Percentiles rank a stretch among this genome's conserved stretches.
phyloP scores from a whole-genome alignment of 2,888 invertebrate genomes.

The Drosophila colorata region DNA sequence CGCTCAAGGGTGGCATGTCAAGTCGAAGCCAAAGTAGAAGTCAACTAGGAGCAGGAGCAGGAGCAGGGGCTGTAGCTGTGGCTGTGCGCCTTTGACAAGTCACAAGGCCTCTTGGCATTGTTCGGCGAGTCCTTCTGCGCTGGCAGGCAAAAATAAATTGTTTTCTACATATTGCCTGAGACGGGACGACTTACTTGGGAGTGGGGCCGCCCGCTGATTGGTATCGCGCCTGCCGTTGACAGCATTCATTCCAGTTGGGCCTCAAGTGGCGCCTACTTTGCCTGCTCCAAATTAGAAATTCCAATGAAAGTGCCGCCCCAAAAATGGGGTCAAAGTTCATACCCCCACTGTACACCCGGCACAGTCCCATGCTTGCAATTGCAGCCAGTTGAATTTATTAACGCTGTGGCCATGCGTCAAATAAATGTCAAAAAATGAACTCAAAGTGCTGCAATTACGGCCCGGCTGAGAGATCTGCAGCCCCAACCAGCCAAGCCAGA shows the following conservation, averaged over 20 bases:
- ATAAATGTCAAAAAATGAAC: conserved; percentile 82
- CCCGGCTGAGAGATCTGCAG: conserved; percentile 33
- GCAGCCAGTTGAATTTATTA: conserved; percentile 66
- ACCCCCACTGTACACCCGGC: not conserved
- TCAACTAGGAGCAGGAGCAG: conserved; percentile 17
- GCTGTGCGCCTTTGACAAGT: conserved; percentile 60
- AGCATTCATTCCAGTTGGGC: conserved; percentile 72
- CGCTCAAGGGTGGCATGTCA: conserved; percentile 56
- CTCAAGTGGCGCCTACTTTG: conserved; percentile 49
- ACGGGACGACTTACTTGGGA: not conserved
- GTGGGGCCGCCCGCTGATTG: conserved; percentile 62
- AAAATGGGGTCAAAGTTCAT: conserved; percentile 41
- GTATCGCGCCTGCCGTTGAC: conserved; percentile 79
- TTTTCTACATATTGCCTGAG: conserved; percentile 56
- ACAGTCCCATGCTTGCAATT: conserved; percentile 24
- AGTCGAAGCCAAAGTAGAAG: conserved; percentile 26
- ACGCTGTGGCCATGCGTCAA: conserved; percentile 77
- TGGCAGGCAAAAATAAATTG: conserved; percentile 66
- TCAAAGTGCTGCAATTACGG: conserved; percentile 61
- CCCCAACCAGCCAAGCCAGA: not conserved
- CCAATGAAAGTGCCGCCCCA: conserved; percentile 46
- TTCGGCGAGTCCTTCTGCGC: conserved; percentile 50
- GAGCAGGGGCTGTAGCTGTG: conserved; percentile 12
- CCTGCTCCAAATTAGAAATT: conserved; percentile 62
- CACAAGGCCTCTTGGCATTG: conserved; percentile 69